Conservation (phyloP, 1,140 invertebrate genomes). For the Drosophila suzukii region DNA sequence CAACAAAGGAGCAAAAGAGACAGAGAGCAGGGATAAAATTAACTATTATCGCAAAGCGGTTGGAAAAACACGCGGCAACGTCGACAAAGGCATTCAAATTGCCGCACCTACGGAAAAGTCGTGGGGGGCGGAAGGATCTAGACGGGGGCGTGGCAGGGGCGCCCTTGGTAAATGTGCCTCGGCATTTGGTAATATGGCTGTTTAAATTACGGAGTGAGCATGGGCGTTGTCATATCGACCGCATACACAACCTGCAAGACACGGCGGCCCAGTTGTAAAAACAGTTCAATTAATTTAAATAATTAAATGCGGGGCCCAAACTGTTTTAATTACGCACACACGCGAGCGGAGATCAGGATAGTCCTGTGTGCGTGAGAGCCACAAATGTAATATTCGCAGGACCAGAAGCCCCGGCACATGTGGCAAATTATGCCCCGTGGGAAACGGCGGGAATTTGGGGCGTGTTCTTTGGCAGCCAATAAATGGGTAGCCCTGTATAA, state of each 20-base stretch:
- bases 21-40: slow-evolving; percentile 63
- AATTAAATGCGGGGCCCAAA: slow-evolving; percentile 74
- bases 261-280: slow-evolving; percentile 69
- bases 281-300: slow-evolving; percentile 82
- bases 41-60: slow-evolving; percentile 81
- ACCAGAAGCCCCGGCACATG: slow-evolving; percentile 25
- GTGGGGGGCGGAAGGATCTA: neutral
- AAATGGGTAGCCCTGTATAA: slow-evolving; percentile 43
- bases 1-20: slow-evolving; percentile 25
- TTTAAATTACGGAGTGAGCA: slow-evolving; percentile 61
- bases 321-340: slow-evolving; percentile 75
- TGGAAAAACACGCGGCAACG: slow-evolving; percentile 74
- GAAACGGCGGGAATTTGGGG: slow-evolving; percentile 44
- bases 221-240: slow-evolving; percentile 80
- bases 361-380: slow-evolving; percentile 9
- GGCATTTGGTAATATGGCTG: slow-evolving; percentile 76
- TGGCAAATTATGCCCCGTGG: slow-evolving; percentile 48
- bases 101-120: slow-evolving; percentile 56
- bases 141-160: neutral
- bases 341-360: slow-evolving; percentile 18
- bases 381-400: slow-evolving; percentile 39
- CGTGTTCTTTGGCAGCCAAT: slow-evolving; percentile 56
- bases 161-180: slow-evolving; percentile 60
- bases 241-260: slow-evolving; percentile 61
- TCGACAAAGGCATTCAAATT: slow-evolving; percentile 72